These are phyloP conservation scores for Pholis gunnellus DNA, from an alignment of 2,113 vertebrate species.

Conservation along the genomic window DNA sequence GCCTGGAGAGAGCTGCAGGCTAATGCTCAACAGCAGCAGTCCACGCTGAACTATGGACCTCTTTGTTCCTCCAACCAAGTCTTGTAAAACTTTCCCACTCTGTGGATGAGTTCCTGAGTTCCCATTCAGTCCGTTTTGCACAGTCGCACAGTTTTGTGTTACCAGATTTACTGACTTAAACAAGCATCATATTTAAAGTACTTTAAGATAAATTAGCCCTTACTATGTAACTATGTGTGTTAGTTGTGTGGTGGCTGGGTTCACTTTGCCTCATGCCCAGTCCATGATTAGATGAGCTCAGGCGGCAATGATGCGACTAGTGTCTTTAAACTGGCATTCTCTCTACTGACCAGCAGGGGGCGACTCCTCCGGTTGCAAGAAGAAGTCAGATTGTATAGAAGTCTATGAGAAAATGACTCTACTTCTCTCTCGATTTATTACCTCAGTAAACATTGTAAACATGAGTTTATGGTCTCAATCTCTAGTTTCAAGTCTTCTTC, in stretches of 20 bases:
- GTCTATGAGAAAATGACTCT: neutral
- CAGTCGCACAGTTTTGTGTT: neutral
- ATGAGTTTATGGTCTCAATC: neutral
- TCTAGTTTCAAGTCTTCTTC: too few species aligned
- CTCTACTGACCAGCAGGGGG: neutral
- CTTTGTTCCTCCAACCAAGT: constrained; percentile 33
- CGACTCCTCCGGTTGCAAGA: too few species aligned
- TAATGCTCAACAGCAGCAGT: constrained; percentile 54
- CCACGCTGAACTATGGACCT: constrained; percentile 33
- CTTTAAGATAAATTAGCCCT: neutral
- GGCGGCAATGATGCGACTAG: neutral
- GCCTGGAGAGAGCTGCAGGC: constrained; percentile 68
- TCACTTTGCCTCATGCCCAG: neutral
- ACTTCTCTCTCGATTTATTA: too few species aligned
- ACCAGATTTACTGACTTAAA: neutral
- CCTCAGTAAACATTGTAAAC: neutral
- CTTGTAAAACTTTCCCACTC: constrained; percentile 32
- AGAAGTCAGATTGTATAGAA: too few species aligned
- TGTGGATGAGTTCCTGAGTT: constrained; percentile 10
- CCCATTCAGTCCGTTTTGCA: neutral
- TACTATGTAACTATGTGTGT: neutral
- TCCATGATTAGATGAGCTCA: neutral
- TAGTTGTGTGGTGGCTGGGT: neutral
- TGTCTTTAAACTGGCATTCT: neutral
- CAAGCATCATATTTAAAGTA: neutral